Evolutionary conservation across 2,797 vertebrate genomes (phyloP), one percentile per base, ranked within the genome.

Genomic region (Poecilia picta): DNA sequence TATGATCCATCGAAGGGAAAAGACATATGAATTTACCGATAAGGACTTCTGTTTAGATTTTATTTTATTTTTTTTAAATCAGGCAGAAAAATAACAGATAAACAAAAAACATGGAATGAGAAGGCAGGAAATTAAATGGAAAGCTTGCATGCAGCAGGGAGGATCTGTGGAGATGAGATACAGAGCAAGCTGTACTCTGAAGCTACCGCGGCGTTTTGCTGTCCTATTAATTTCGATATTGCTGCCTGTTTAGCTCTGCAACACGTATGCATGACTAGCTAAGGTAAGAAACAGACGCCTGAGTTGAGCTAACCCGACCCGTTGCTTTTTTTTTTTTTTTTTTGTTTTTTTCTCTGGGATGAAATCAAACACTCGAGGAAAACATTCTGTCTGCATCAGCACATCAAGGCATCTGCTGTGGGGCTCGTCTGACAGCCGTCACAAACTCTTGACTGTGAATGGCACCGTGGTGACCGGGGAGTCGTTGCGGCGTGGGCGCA

Each of bases 351-450:
- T 25, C 15, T 23, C 31, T n/a, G 12, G 62, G 66, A 71, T 71
- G 15, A 28, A 43, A 43, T n/a, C 81, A 23, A 89, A 80, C 80
- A 79, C 81, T 90, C 87, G 31, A 81, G 85, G 83, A 86, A 90
- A 89, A 83, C 82, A 85, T 88, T 91, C 85, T 93, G 89, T 91
- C 91, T 88, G 87, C 80, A 91, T 93, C 93, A 93, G 93, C 94
- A 93, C 85, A 92, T 94, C 91, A 88, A 78, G 82, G 84, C 1
- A 73, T 89, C 81, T 91, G 91, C 92, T 90, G 84, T 81, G 90
- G 89, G 91, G 81, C 88, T 90, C 93, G 91, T 94, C 93, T 92
- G 74, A 81, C 85, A 78, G 82, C 89, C 82, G 79, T 94, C 93
- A 93, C 85, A 85, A 81, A 81, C 83, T 83, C 83, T n/a, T 90